Conservation (phyloP, 1,140 invertebrate species). For the Diploscapter pachys region DNA sequence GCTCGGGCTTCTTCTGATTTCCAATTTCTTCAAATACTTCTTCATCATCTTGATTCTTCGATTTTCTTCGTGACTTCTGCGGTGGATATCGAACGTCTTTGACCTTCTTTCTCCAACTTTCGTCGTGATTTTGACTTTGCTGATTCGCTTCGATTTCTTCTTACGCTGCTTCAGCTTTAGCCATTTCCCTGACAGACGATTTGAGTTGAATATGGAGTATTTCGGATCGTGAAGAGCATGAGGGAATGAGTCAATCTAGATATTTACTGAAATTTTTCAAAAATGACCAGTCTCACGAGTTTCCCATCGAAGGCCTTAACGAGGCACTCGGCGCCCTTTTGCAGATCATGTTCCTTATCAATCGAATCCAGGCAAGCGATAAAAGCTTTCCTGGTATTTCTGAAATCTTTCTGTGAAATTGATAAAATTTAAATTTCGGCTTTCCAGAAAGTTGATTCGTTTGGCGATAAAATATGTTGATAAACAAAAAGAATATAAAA, state of each 20-base stretch:
- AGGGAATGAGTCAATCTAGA: constrained; percentile 7
- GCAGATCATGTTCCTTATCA: constrained; percentile 32
- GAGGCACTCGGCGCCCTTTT: constrained; percentile 27
- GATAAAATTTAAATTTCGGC: background rate
- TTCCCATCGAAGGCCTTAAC: constrained; percentile 38
- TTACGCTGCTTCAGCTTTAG: too few relatives aligned
- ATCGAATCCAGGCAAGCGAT: constrained; percentile 37
- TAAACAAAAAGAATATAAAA: background rate
- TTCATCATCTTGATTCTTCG: too few relatives aligned
- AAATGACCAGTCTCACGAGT: constrained; percentile 10
- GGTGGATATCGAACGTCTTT: too few relatives aligned
- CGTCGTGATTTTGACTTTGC: too few relatives aligned
- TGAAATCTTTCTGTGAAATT: constrained; percentile 2
- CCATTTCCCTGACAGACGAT: too few relatives aligned
- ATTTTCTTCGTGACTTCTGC: too few relatives aligned
- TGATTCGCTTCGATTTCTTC: too few relatives aligned
- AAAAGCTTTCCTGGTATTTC: constrained; percentile 34
- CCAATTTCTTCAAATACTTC: too few relatives aligned
- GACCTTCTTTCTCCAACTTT: too few relatives aligned
- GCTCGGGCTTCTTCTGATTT: too few relatives aligned
- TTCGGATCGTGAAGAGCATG: constrained; percentile 3
- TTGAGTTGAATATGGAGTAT: too few relatives aligned
- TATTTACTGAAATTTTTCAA: background rate
- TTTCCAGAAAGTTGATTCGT: background rate
- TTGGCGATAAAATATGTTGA: background rate